Evolutionary conservation across 2,113 vertebrate species (phyloP).

Genomic region (Saguinus midas): DNA sequence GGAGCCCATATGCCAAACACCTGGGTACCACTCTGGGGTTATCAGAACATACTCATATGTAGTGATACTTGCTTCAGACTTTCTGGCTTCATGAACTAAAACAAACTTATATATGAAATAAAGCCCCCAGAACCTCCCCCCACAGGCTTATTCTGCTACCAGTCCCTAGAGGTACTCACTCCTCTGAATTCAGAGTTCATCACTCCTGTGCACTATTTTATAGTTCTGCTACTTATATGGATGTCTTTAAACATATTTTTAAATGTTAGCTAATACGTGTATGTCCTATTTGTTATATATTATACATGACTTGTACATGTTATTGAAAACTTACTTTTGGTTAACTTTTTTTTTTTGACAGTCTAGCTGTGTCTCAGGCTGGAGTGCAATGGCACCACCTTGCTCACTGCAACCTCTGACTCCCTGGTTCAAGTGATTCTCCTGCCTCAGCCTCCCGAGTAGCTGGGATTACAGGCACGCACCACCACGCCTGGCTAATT

Average conservation of each 20-base stretch:
- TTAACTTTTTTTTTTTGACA: too few relatives aligned
- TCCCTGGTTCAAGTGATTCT: too few relatives aligned
- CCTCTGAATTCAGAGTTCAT: neutral
- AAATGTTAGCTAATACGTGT: neutral
- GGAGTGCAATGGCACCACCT: too few relatives aligned
- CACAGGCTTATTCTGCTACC: neutral
- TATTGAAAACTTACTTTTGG: neutral
- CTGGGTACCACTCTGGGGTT: neutral
- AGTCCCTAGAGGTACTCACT: neutral
- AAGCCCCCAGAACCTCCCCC: neutral
- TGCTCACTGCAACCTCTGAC: too few relatives aligned
- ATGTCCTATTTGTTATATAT: neutral
- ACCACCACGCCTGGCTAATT: too few relatives aligned
- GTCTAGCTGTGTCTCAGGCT: too few relatives aligned
- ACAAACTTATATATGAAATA: neutral
- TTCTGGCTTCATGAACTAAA: neutral
- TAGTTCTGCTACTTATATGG: neutral
- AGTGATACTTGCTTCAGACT: neutral
- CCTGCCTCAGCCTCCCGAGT: too few relatives aligned
- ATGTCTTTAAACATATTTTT: neutral
- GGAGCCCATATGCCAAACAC: neutral
- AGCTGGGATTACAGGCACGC: too few relatives aligned
- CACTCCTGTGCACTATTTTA: neutral
- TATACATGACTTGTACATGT: too few relatives aligned
- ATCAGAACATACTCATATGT: neutral